phyloP scores from a whole-genome alignment of 2,797 vertebrate species.

The Artibeus jamaicensis region DNA sequence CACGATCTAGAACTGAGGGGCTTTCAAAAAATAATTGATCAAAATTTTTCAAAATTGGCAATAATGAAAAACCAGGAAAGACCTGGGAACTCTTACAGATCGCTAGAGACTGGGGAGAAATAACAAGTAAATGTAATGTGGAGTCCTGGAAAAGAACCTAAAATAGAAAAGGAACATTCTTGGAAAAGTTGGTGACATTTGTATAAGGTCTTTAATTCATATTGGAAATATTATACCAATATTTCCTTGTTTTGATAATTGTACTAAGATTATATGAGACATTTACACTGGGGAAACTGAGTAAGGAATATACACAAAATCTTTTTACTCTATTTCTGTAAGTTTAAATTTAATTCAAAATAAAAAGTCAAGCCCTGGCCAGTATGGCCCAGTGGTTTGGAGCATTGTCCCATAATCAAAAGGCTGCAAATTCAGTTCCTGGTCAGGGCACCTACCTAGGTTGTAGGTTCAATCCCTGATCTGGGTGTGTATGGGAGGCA shows the following conservation, averaged over 20 bases:
- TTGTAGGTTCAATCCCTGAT: background rate
- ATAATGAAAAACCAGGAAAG: background rate
- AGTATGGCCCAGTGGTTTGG: background rate
- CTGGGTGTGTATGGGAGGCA: background rate
- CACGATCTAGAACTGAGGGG: background rate
- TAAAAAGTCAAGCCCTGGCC: background rate
- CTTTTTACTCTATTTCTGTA: background rate
- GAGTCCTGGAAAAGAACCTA: background rate
- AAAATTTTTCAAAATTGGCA: background rate
- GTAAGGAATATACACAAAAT: background rate
- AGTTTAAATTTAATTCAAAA: background rate
- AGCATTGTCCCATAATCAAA: background rate
- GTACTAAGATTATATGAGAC: background rate
- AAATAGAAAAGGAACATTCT: background rate
- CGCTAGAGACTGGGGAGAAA: background rate
- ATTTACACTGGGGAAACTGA: background rate
- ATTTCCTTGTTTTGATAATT: background rate
- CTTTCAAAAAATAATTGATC: background rate
- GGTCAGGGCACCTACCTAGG: too few species aligned
- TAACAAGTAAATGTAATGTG: background rate
- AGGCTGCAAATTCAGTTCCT: background rate
- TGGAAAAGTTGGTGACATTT: background rate
- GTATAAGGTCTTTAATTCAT: background rate
- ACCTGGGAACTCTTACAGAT: background rate
- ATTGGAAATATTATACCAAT: background rate